phyloP scores from a whole-genome alignment of 2,888 invertebrate species.

The Chalcis sispes region DNA sequence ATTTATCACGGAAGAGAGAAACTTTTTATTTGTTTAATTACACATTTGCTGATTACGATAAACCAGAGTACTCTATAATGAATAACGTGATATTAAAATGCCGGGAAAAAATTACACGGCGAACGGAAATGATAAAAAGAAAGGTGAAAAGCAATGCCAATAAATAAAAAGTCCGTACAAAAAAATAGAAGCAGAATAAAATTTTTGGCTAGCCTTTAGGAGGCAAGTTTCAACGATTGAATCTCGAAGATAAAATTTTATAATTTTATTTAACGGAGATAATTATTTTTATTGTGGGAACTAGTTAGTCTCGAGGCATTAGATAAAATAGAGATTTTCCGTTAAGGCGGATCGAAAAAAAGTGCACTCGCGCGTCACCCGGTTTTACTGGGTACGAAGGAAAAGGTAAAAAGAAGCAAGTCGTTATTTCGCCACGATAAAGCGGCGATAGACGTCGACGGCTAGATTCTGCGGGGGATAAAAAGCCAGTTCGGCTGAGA shows the following conservation, averaged over 20 bases:
- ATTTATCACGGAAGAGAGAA: too few relatives aligned
- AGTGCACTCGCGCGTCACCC: too few relatives aligned
- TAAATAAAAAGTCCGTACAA: slow-evolving; percentile 23
- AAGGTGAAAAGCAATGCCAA: slow-evolving; percentile 16
- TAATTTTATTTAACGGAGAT: slow-evolving; percentile 37
- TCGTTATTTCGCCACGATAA: not conserved
- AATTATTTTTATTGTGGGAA: slow-evolving; percentile 42
- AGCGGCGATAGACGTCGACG: not conserved
- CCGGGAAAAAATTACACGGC: too few relatives aligned
- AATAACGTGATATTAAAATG: too few relatives aligned
- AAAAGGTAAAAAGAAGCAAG: not conserved
- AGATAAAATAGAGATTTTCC: not conserved
- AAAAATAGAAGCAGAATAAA: slow-evolving; percentile 9
- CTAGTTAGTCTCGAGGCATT: slow-evolving; percentile 25
- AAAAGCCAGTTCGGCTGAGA: not conserved
- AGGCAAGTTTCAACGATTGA: too few relatives aligned
- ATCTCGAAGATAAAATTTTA: slow-evolving; percentile 37
- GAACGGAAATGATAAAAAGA: not conserved
- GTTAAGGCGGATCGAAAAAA: not conserved
- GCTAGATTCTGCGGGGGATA: not conserved
- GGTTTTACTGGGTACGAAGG: not conserved
- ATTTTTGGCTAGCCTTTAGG: too few relatives aligned
- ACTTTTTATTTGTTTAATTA: too few relatives aligned
- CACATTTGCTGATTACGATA: too few relatives aligned
- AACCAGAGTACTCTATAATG: too few relatives aligned